Conservation (phyloP, 2,797 vertebrate species). For the Triplophysa yarkandensis region DNA sequence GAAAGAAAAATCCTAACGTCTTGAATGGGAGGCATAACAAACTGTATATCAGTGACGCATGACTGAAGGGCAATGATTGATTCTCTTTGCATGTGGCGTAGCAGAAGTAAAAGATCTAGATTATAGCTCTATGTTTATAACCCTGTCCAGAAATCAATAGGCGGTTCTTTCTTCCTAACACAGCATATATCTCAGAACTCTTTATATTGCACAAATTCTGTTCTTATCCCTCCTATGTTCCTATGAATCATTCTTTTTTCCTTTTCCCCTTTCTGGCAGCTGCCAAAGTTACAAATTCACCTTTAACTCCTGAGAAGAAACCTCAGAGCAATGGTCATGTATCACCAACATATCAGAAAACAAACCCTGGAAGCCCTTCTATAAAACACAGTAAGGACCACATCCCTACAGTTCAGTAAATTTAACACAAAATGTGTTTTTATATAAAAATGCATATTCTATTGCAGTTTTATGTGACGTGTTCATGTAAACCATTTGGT, state of each 20-base stretch:
- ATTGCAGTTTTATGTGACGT: neutral
- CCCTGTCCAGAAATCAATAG: constrained; percentile 26
- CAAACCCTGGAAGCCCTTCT: constrained; percentile 54
- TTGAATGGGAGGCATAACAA: too few relatives aligned
- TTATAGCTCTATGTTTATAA: constrained; percentile 26
- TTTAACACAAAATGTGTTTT: neutral
- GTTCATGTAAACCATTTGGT: neutral
- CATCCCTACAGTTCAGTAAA: neutral
- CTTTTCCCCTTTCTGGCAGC: neutral
- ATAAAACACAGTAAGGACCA: constrained; percentile 71
- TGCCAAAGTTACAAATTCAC: constrained; percentile 68
- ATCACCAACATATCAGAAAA: constrained; percentile 66
- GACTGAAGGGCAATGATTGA: neutral
- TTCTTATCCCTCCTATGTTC: neutral
- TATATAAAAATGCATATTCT: neutral
- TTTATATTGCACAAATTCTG: neutral
- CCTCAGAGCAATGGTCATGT: constrained; percentile 67
- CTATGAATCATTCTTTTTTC: too few relatives aligned
- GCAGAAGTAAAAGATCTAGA: constrained; percentile 26
- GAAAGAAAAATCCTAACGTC: neutral
- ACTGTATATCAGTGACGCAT: neutral
- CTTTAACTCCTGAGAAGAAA: constrained; percentile 72
- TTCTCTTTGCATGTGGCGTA: constrained; percentile 6
- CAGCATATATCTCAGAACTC: neutral
- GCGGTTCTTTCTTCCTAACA: constrained; percentile 3